Conservation (phyloP, 1,140 invertebrate species). For the Laodelphax striatellus region DNA sequence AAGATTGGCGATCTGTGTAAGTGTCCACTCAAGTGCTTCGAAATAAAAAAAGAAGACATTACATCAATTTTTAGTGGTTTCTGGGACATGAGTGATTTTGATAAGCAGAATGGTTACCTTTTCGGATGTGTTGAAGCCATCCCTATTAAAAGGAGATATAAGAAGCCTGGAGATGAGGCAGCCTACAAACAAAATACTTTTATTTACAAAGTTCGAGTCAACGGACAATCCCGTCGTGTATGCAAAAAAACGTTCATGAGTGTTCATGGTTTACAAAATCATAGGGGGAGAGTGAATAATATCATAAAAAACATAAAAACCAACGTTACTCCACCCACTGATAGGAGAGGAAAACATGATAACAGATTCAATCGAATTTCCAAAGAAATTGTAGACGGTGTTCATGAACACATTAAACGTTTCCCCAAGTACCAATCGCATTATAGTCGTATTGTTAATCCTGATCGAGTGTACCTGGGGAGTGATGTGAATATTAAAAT, state of each 20-base stretch:
- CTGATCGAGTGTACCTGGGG: constrained; percentile 1
- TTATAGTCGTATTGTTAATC: neutral
- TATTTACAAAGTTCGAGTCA: neutral
- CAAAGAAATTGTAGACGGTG: no score
- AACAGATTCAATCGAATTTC: no score
- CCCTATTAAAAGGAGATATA: neutral
- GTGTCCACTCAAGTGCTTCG: neutral
- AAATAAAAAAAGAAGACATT: neutral
- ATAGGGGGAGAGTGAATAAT: constrained; percentile 2
- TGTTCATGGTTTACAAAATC: constrained; percentile 7
- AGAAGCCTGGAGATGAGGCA: neutral
- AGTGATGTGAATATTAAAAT: constrained; percentile 5
- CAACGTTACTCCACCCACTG: neutral
- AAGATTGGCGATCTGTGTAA: neutral
- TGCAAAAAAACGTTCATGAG: constrained; percentile 2
- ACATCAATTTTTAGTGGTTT: neutral
- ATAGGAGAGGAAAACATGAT: constrained; percentile 1
- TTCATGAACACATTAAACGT: no score
- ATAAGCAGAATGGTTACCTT: neutral
- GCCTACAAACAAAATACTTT: no score
- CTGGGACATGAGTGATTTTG: constrained; percentile 1
- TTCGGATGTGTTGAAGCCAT: neutral
- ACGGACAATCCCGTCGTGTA: neutral
- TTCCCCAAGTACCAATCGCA: no score
- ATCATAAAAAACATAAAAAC: constrained; percentile 5